Evolutionary conservation across 2,888 invertebrate genomes (phyloP).

Genomic region (Sarcophaga rosellei): DNA sequence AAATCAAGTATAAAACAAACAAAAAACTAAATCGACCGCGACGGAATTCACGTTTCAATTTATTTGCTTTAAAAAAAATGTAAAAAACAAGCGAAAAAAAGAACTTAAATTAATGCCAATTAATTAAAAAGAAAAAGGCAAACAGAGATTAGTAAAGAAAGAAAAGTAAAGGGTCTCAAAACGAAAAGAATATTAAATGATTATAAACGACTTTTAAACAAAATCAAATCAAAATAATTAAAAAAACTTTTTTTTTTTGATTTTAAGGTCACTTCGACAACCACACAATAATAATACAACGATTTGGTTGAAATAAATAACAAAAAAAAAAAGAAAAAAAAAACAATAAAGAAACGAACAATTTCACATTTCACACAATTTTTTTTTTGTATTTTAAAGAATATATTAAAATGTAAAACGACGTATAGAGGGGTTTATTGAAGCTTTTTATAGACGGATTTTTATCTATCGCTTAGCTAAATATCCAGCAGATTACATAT

Average conservation of each 20-base stretch:
- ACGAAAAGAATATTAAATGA: constrained; percentile 18
- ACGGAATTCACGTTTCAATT: background rate
- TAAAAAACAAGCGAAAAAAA: constrained; percentile 22
- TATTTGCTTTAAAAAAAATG: constrained; percentile 31
- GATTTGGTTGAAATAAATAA: constrained; percentile 42
- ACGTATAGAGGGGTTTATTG: background rate
- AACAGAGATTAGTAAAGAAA: constrained; percentile 31
- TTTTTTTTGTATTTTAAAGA: constrained; percentile 22
- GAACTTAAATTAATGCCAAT: no score
- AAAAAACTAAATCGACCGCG: constrained; percentile 36
- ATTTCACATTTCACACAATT: constrained; percentile 15
- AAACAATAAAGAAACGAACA: background rate
- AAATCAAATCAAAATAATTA: constrained; percentile 38
- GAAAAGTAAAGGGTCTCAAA: constrained; percentile 1
- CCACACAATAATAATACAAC: constrained; percentile 38
- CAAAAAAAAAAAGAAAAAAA: constrained; percentile 1
- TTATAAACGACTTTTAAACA: constrained; percentile 20
- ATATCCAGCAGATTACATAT: background rate
- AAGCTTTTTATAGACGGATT: constrained; percentile 16
- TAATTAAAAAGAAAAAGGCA: background rate
- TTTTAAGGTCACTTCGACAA: constrained; percentile 60
- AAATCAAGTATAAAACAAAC: constrained; percentile 12
- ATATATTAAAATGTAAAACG: constrained; percentile 6
- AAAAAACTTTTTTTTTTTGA: constrained; percentile 49
- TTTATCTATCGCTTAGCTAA: constrained; percentile 18